Evolutionary conservation across 1,140 invertebrate species (phyloP), one percentile per base, ranked within the genome.

Genomic region (Drosophila gunungcola): DNA sequence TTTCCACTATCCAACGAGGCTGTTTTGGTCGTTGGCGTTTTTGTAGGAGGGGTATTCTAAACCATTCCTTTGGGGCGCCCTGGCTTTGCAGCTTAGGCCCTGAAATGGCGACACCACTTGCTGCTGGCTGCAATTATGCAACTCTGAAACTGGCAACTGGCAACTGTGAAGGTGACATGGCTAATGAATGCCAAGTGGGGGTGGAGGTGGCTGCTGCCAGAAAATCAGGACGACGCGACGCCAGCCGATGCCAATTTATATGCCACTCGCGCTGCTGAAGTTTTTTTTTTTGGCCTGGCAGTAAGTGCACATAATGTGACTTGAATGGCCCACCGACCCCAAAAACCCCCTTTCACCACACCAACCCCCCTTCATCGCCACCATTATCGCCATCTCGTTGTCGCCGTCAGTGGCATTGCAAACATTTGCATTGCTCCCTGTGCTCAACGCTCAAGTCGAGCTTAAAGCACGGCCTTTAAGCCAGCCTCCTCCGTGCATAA

Each of bases 161-260:
- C 29, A 32, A 79, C 60, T 69, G 70, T 67, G 75, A 70, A 86
- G 84, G 83, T 86, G 49, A 88, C 83, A 70, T 83, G 72, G 76
- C 84, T 73, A 86, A 88, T 86, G 79, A 76, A 86, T 79, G 80
- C 79, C 70, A 79, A 83, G 75, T 73, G 70, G 75, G 48, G 4
- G 39, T 25, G 46, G 10, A 48, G 4, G 39, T 25, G 46, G 10
- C 9, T 12, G 21, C 36, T 43, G 70, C 45, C 48, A 49, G 42
- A 67, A 61, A 27, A 43, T 7, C 21, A 53, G 39, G 52, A 16
- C 39, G 49, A 75, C 64, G 70, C 46, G 29, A 32, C 49, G 61
- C 64, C 70, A 72, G 61, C 73, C 81, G 80, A 76, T 75, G 83
- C 83, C 82, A 86, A 86, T 83, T 86, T 86, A 83, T 82, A 86